Evolutionary conservation across 1,140 invertebrate species (phyloP).

Genomic region (Bombus ignitus): DNA sequence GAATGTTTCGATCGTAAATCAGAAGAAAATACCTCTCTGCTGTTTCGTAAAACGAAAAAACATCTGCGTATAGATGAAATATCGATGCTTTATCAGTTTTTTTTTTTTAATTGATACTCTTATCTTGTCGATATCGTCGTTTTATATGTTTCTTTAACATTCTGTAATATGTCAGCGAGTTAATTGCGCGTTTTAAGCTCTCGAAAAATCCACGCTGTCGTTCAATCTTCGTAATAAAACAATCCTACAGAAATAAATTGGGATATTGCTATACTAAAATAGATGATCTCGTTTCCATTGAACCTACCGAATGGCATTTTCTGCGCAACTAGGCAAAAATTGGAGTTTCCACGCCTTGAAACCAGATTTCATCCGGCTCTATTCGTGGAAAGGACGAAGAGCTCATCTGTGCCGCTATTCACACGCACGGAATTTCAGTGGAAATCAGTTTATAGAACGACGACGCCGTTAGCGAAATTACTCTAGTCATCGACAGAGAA

Average conservation of each 20-base stretch:
- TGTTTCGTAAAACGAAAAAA: background rate
- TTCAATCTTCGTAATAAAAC: background rate
- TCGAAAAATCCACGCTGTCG: background rate
- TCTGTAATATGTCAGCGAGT: background rate
- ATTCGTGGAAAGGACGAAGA: constrained; percentile 4
- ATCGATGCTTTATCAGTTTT: background rate
- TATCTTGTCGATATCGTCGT: background rate
- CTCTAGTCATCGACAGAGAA: background rate
- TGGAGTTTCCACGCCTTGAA: background rate
- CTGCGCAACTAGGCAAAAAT: background rate
- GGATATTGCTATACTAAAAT: background rate
- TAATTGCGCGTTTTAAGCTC: background rate
- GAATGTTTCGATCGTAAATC: background rate
- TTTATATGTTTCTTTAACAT: background rate
- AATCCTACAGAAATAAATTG: background rate
- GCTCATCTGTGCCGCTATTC: constrained; percentile 12
- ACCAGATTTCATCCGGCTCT: constrained; percentile 29
- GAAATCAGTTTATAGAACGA: constrained; percentile 19
- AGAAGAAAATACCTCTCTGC: constrained; percentile 10
- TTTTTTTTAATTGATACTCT: background rate
- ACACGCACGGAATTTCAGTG: constrained; percentile 36
- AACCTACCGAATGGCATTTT: background rate
- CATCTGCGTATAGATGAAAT: background rate
- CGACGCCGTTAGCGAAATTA: constrained; percentile 23
- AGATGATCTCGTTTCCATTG: background rate